Base-by-base conservation (phyloP, 2,113 vertebrate species). In the Odontophorus gujanensis region DNA sequence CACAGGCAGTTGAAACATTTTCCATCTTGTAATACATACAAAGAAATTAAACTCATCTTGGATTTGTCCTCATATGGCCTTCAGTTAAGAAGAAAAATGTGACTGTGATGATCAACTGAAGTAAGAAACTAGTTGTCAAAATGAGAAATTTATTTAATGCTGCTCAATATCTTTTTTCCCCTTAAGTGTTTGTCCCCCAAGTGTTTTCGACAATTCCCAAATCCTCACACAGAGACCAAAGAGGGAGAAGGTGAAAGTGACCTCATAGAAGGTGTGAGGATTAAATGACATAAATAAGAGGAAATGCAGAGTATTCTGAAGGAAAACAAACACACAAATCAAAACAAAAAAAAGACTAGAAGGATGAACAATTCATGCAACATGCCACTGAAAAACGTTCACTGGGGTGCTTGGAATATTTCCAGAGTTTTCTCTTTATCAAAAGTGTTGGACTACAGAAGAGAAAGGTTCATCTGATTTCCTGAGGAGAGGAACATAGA, bases 1-100 rank as follows among this genome's bases (percentile, higher is more conserved):
- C 67, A 82, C 85, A 94, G 91, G 79, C 84, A 94, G 92, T 34
- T 93, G 91, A 76, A 95, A 79, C 83, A 80, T 95, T 97, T 97
- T 87, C 76, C 82, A 89, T 82, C 13, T 3, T 89, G 73, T 92
- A 62, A 79, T 92, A 91, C 57, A 87, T 76, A 96, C 91, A 74
- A 57, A 48, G 38, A 95, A 90, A 93, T 93, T 87, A 94, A 91
- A 81, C 38, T 15, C 62, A 81, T 59, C 73, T 88, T 95, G 65
- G 68, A 72, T 57, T 95, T 50, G 38, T 81, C 78, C 84, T 87
- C 48, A 82, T 22, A 66, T 58, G 85, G 34, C 40, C 51, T 93
- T 94, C 73, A 69, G 72, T 83, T 87, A 75, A 87, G 55, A 62
- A 81, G 26, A 86, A 74, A 74, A 89, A 65, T 66, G n/a, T 40